Evolutionary conservation across 1,140 invertebrate genomes (phyloP), one percentile per base, ranked within the genome.

Genomic region (Drosophila sp.): DNA sequence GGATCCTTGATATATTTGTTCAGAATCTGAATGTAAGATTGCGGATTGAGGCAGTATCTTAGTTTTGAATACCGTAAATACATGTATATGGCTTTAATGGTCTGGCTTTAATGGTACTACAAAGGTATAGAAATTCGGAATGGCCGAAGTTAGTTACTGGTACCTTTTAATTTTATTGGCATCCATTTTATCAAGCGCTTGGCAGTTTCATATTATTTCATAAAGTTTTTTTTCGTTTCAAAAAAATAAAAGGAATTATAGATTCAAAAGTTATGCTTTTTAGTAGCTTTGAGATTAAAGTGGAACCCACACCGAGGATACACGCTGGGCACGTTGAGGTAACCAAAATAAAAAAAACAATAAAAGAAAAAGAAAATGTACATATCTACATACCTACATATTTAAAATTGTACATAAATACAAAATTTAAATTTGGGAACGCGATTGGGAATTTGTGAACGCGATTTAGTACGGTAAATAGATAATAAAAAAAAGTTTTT

Each of bases 161-260:
- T 64, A 27, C 60, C 40, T 62, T 41, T 70, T 50, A 38, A 25
- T 27, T 50, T 27, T 56, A 27, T 47, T 63, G 47, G 58, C 33
- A 54, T 60, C 54, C 30, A 29, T 73, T 35, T 60, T 64, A 38
- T 62, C 67, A 68, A 81, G 67, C 79, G 67, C 73, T 81, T 87
- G 83, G 83, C 83, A 86, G 83, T 86, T 86, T 69, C 66, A 55
- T 79, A 65, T 80, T 57, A 58, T 64, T 63, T 76, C 40, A 50
- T 71, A 75, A 78, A 70, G 76, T 72, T 69, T 75, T 66, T 70
- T 78, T 77, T 76, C 58, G 23, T 60, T 66, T 76, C 27, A 40
- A 11, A 50, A 27, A 23, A 58, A 44, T 4, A 55, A 55, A 65
- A 27, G 50, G 60, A 76, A 44, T 41, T 56, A 65, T 56, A 60